phyloP scores from a whole-genome alignment of 2,797 vertebrate genomes.

The Kryptolebias ocellatus region DNA sequence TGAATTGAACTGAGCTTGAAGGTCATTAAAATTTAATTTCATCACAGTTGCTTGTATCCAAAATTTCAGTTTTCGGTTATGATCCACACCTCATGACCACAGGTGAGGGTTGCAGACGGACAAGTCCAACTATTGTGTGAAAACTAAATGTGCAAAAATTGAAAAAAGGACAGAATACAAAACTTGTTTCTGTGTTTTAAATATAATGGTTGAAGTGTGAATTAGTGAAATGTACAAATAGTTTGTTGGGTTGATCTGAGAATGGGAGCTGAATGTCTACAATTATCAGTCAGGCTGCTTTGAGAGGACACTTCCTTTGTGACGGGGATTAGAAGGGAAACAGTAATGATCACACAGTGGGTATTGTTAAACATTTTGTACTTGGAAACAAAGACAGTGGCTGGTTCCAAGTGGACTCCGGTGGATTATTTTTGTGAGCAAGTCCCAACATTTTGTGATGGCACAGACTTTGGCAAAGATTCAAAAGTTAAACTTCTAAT shows the following conservation, averaged over 20 bases:
- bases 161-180: neutral
- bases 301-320: neutral
- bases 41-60: too few relatives aligned
- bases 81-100: too few relatives aligned
- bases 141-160: neutral
- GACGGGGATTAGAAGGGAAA: conserved; percentile 5
- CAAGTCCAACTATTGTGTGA: neutral
- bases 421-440: neutral
- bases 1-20: too few relatives aligned
- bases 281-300: neutral
- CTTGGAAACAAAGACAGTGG: conserved; percentile 13
- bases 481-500: conserved; percentile 22
- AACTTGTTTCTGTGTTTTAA: neutral
- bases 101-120: too few relatives aligned
- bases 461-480: conserved; percentile 1
- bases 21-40: too few relatives aligned
- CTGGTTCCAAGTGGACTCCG: conserved; percentile 7
- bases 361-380: conserved; percentile 13
- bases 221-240: neutral
- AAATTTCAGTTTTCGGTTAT: too few relatives aligned
- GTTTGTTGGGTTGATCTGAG: neutral
- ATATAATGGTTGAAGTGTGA: too few relatives aligned
- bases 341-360: conserved; percentile 4
- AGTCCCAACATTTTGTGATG: conserved; percentile 8
- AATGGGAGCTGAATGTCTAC: neutral